Base-by-base conservation (phyloP, 2,113 vertebrate genomes). In the Trichechus manatus region DNA sequence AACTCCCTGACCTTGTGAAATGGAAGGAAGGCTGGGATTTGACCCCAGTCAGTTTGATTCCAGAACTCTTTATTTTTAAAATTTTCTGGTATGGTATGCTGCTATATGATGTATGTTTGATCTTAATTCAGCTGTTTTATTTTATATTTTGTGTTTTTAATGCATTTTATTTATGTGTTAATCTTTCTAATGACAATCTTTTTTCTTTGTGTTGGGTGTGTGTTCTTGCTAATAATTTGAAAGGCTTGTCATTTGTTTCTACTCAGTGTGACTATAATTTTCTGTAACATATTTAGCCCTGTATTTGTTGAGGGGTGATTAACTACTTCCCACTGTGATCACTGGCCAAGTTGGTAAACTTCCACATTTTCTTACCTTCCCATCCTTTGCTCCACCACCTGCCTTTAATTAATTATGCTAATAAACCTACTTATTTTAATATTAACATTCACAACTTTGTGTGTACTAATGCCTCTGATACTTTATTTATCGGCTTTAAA, bases 11-110 rank as follows among this genome's bases (percentile, higher is more conserved):
- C 27, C 10, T 17, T 31, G 50, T 47, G 11, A 80, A 19, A 19
- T 33, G 0, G 2, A 47, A 27, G 0, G 2, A 36, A 39, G 56
- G 77, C 33, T 10, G 17, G 44, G n/a, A 6, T 2, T 33, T 42
- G 5, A 20, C 31, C 75, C 23, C 11, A 3, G 19, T 19, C 0
- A 5, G 0, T 11, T 9, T 39, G 70, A 59, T 23, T 22, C 5
- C 15, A n/a, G 56, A 36, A 19, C 64, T 53, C 13, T 9, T 13
- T 0, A 23, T 61, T 70, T 27, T 19, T 27, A 22, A 6, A 8
- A n/a, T 0, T 0, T 5, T 3, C 56, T 11, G n/a, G 13, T 6
- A 9, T 39, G 39, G 15, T 33, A 0, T 63, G 86, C 56, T 7
- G 15, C 59, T 15, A 2, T 1, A 14, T 1, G 29, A 19, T 47